Conservation (phyloP, 2,888 invertebrate species). For the Pycnomerus fuliginosus region DNA sequence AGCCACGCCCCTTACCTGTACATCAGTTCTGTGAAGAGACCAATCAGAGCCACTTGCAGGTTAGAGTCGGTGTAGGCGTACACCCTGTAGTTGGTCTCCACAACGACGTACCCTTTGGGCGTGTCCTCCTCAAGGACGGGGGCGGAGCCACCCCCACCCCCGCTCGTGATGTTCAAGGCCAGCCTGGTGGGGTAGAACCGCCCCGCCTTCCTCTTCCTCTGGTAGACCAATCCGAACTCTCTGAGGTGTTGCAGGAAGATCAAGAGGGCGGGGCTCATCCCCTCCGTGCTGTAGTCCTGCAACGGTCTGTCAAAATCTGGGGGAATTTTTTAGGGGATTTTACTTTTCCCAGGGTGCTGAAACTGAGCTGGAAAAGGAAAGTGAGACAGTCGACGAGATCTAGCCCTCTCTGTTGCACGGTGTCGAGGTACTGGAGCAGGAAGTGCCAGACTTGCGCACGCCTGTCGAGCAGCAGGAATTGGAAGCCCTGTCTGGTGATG, state of each 20-base stretch:
- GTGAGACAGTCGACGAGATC: conserved; percentile 90
- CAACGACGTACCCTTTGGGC: conserved; percentile 83
- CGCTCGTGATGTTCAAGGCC: conserved; percentile 78
- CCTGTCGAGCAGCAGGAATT: conserved; percentile 91
- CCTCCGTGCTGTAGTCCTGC: conserved; percentile 95
- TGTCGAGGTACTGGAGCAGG: conserved; percentile 92
- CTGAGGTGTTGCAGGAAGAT: conserved; percentile 92
- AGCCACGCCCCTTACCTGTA: conserved; percentile 64
- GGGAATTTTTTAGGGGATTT: conserved; percentile 20
- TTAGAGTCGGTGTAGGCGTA: conserved; percentile 95
- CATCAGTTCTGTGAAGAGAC: conserved; percentile 88
- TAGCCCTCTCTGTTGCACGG: conserved; percentile 82
- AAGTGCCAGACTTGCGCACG: conserved; percentile 98
- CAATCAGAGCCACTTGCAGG: conserved; percentile 89
- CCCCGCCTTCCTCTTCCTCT: conserved; percentile 89
- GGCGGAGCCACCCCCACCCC: conserved; percentile 53
- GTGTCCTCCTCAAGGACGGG: conserved; percentile 56
- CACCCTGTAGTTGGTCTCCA: conserved; percentile 94
- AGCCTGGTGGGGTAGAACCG: conserved; percentile 94
- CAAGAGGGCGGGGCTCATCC: conserved; percentile 83
- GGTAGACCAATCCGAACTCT: conserved; percentile 97
- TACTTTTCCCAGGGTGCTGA: conserved; percentile 89
- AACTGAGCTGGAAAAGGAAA: conserved; percentile 94
- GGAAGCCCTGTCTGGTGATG: conserved; percentile 95
- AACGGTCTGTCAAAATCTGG: conserved; percentile 28